These are phyloP conservation scores for Alviniconcha marisindica DNA, from an alignment of 1,140 invertebrate genomes.

Conservation along the genomic window DNA sequence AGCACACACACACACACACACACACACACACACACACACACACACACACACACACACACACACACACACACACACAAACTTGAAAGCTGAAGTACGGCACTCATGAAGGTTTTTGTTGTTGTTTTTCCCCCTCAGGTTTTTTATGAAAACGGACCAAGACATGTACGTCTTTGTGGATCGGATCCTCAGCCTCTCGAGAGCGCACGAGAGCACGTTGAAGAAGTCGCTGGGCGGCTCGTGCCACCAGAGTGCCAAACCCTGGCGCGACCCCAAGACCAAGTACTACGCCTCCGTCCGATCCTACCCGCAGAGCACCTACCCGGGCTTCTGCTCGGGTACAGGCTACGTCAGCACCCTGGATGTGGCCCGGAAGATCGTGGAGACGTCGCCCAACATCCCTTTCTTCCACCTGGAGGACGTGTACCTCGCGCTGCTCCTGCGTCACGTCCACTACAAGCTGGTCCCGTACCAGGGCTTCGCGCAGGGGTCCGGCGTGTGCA, in stretches of 20 bases:
- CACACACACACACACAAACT: not conserved
- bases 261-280: constrained; percentile 25
- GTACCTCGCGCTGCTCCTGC: constrained; percentile 7
- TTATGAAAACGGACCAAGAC: constrained; percentile 31
- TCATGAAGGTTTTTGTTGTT: not conserved
- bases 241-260: not conserved
- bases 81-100: too few relatives aligned
- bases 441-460: not conserved
- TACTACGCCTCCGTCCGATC: constrained; percentile 27
- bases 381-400: constrained; percentile 12
- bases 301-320: constrained; percentile 15
- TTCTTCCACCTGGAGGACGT: constrained; percentile 36
- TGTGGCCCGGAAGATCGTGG: not conserved
- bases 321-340: constrained; percentile 12
- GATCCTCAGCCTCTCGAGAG: not conserved
- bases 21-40: not conserved
- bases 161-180: constrained; percentile 1
- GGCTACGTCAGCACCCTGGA: constrained; percentile 14
- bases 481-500: not conserved
- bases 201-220: not conserved
- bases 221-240: not conserved
- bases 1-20: not conserved
- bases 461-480: not conserved
- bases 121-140: not conserved
- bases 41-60: not conserved